These are phyloP conservation scores for Pterocles burchelli DNA, from an alignment of 2,113 vertebrate genomes.

Conservation along the genomic window DNA sequence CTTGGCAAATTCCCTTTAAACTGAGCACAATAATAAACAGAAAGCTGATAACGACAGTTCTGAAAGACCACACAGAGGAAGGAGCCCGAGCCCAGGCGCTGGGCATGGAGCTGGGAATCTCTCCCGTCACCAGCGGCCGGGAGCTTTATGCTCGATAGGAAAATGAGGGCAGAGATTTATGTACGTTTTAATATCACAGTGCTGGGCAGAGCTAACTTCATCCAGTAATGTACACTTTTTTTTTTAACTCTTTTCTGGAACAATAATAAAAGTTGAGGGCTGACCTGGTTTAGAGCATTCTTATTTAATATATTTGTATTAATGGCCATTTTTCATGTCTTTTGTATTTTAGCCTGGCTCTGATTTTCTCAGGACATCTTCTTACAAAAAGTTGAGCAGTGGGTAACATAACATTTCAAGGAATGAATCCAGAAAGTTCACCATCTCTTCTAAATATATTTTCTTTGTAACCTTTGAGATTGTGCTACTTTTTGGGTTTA, in stretches of 20 bases:
- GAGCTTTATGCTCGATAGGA: background rate
- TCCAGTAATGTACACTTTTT: background rate
- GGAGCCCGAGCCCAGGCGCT: background rate
- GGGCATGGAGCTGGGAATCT: background rate
- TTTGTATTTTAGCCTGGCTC: background rate
- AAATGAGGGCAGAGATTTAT: slow-evolving; percentile 16
- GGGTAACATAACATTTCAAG: background rate
- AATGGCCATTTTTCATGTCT: rapidly evolving
- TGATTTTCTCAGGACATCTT: background rate
- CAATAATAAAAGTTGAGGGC: background rate
- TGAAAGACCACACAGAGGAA: slow-evolving; percentile 71
- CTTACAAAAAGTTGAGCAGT: background rate
- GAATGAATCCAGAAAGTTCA: background rate
- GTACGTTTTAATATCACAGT: background rate
- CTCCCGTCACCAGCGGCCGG: slow-evolving; percentile 14
- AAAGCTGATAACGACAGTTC: slow-evolving; percentile 70
- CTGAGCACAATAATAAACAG: slow-evolving; percentile 76
- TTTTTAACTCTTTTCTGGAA: background rate
- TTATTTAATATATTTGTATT: background rate
- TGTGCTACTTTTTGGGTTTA: background rate
- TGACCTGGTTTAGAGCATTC: rapidly evolving
- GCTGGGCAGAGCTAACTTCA: background rate
- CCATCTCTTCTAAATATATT: background rate
- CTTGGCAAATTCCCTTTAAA: slow-evolving; percentile 78
- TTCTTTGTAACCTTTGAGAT: background rate